phyloP scores from a whole-genome alignment of 2,797 vertebrate genomes.

The Phalanger gymnotis region DNA sequence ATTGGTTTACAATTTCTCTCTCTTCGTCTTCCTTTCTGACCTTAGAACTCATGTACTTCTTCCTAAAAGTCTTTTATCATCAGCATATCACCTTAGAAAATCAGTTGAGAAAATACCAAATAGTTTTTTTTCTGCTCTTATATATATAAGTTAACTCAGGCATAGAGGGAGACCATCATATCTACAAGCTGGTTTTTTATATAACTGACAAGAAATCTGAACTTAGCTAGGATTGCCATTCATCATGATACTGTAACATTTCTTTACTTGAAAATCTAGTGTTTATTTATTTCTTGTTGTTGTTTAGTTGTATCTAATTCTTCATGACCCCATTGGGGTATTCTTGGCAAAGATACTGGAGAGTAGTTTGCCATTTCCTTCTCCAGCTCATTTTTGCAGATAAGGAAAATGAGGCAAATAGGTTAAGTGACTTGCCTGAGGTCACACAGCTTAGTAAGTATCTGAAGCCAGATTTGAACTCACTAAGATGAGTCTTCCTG shows the following conservation, averaged over 20 bases:
- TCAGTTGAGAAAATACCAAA: background rate
- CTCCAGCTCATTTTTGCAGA: no score
- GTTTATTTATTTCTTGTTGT: background rate
- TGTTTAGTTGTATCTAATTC: background rate
- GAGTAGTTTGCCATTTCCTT: no score
- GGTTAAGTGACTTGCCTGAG: no score
- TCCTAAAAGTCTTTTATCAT: background rate
- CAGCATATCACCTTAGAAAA: background rate
- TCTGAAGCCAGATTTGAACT: no score
- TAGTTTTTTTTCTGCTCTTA: background rate
- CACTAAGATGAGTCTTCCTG: no score
- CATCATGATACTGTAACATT: background rate
- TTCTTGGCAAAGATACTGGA: background rate
- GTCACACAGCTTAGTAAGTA: no score
- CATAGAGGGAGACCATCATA: fast-evolving
- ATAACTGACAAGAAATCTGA: background rate
- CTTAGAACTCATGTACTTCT: background rate
- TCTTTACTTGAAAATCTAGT: background rate
- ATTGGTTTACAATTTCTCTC: background rate
- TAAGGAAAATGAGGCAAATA: no score
- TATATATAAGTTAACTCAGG: background rate
- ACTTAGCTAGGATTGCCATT: background rate
- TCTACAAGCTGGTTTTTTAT: background rate
- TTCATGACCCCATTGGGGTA: background rate
- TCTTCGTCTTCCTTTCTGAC: background rate